These are phyloP conservation scores for Hydropsyche tenuis DNA, from an alignment of 1,140 invertebrate genomes.

Conservation along the genomic window DNA sequence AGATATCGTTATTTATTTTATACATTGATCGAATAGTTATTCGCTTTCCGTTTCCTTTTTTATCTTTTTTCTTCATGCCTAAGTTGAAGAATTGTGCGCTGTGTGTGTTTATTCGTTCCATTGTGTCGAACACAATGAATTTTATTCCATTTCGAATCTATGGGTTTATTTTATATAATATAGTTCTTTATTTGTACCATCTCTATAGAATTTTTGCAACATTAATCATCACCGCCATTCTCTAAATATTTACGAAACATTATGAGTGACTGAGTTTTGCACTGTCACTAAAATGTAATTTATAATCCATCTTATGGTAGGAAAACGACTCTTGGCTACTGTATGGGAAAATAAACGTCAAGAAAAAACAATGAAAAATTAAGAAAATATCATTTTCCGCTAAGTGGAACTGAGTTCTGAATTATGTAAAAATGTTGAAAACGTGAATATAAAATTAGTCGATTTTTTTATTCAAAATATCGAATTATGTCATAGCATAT, in stretches of 20 bases:
- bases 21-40: no score
- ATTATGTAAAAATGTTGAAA: no score
- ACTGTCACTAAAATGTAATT: slow-evolving; percentile 24
- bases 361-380: slow-evolving; percentile 21
- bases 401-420: neutral
- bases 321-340: neutral
- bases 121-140: slow-evolving; percentile 7
- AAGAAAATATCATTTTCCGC: neutral
- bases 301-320: slow-evolving; percentile 23
- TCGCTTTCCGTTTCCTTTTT: no score
- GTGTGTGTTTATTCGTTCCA: slow-evolving; percentile 4
- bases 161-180: neutral
- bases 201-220: slow-evolving; percentile 14
- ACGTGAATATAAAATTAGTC: no score
- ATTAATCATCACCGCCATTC: slow-evolving; percentile 20
- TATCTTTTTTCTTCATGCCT: no score
- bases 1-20: no score
- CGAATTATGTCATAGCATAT: no score
- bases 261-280: slow-evolving; percentile 23
- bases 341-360: slow-evolving; percentile 2
- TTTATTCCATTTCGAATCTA: slow-evolving; percentile 9
- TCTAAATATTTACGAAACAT: slow-evolving; percentile 26
- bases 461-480: no score
- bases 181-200: neutral
- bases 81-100: neutral